These are phyloP conservation scores for Cantharis rustica DNA, from an alignment of 2,888 invertebrate genomes.

Conservation along the genomic window DNA sequence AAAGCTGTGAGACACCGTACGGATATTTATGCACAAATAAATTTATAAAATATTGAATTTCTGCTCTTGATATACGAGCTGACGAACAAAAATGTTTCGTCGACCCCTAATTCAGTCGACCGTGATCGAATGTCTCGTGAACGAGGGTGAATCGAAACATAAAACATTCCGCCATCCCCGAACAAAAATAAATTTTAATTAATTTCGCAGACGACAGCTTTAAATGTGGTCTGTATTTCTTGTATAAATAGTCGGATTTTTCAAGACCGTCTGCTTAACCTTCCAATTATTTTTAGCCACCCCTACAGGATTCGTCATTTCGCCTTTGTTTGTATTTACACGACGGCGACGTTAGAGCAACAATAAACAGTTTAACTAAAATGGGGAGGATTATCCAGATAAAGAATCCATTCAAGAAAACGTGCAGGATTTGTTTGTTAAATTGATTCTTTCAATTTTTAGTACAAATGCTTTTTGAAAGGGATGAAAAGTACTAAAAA, in stretches of 20 bases:
- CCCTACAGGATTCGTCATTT: not conserved
- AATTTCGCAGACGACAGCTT: not conserved
- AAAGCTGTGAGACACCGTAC: not conserved
- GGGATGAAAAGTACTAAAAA: not conserved
- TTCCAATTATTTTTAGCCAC: not conserved
- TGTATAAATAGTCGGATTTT: not conserved
- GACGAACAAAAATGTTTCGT: not conserved
- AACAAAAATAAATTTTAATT: not conserved
- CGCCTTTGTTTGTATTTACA: not conserved
- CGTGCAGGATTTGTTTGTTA: not conserved
- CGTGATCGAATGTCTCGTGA: not conserved
- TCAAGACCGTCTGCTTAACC: not conserved
- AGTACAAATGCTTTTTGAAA: too few species aligned
- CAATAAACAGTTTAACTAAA: not conserved
- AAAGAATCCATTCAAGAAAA: not conserved
- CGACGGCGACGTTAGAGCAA: not conserved
- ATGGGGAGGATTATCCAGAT: not conserved
- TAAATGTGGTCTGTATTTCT: not conserved
- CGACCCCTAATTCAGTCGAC: not conserved
- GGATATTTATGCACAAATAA: not conserved
- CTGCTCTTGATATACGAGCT: not conserved
- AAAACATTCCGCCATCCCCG: too few species aligned
- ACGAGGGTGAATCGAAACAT: not conserved
- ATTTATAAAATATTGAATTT: not conserved
- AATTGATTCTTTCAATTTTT: not conserved